These are phyloP conservation scores for Formica aserva DNA, from an alignment of 2,888 invertebrate genomes.

Conservation along the genomic window DNA sequence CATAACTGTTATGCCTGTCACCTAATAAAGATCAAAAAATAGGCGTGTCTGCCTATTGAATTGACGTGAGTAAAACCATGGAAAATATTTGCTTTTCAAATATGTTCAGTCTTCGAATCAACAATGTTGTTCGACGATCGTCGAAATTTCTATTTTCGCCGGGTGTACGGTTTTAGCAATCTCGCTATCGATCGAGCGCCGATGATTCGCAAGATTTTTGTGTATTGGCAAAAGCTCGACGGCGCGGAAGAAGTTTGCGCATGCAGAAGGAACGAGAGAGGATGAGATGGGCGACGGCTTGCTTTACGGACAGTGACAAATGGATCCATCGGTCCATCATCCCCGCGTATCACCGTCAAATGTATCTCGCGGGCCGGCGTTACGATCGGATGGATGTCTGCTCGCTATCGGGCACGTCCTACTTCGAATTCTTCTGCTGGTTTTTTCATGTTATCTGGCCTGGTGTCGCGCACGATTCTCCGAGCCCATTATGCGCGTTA, in stretches of 20 bases:
- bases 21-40: constrained; percentile 10
- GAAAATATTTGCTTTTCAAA: constrained; percentile 17
- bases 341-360: constrained; percentile 63
- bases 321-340: constrained; percentile 65
- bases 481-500: constrained; percentile 68
- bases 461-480: constrained; percentile 42
- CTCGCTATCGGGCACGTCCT: constrained; percentile 62
- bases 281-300: constrained; percentile 53
- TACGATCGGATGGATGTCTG: constrained; percentile 68
- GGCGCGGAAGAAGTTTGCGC: constrained; percentile 56
- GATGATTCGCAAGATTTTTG: constrained; percentile 64
- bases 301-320: constrained; percentile 73
- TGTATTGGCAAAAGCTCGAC: constrained; percentile 56
- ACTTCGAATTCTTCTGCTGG: constrained; percentile 64
- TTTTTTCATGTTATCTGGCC: constrained; percentile 65
- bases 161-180: constrained; percentile 35
- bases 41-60: not conserved
- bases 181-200: constrained; percentile 59
- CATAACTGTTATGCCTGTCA: constrained; percentile 25
- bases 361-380: constrained; percentile 65
- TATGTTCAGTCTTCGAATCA: not conserved
- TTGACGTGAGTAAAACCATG: constrained; percentile 20
- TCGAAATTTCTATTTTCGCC: constrained; percentile 27
- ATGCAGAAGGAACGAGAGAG: constrained; percentile 35
- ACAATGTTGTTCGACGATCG: constrained; percentile 14